Evolutionary conservation across 2,888 invertebrate species (phyloP), one percentile per base, ranked within the genome.

Genomic region (Augiades crinisus): DNA sequence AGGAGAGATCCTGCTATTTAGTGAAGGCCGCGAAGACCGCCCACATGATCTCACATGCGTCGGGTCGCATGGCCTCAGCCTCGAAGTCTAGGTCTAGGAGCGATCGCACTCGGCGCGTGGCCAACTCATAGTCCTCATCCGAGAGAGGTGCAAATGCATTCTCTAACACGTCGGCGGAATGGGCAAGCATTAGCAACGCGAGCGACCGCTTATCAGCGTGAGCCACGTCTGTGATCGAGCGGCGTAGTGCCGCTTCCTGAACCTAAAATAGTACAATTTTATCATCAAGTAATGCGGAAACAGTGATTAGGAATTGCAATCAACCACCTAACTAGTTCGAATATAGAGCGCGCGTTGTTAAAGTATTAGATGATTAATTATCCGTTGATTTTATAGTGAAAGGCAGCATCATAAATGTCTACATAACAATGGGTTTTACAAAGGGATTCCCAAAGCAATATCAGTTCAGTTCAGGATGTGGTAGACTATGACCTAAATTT

Each of bases 141-240:
- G 96, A 96, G 7, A 99, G 92, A 2, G 99, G 98, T 14, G 98
- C 98, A 85, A 99, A 99, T 47, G 99, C 99, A 86, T 99, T 99
- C 90, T 99, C 99, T 50, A 99, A 91, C 16, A 99, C 99, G 85
- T 99, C 99, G 46, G 98, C 98, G 5, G 99, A 98, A 81, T 99
- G 99, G 17, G 99, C 98, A 66, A 99, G 91, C 84, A 98, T 96
- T 74, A 99, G 94, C 56, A 99, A 91, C 37, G 99, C 96, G 70
- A 99, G 88, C 78, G 97, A 95, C 49, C 99, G 93, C 81, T 96
- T 97, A 80, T 99, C 99, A 93, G 99, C 99, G 67, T 99, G 95
- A 67, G 98, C 98, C 7, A 98, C 95, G 88, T 99, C 99, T 60
- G 99, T 99, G 40, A 98, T 97, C 93, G 99, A 99, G 75, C 98